Evolutionary conservation across 2,888 invertebrate species (phyloP).

Genomic region (Nebria brevicollis): DNA sequence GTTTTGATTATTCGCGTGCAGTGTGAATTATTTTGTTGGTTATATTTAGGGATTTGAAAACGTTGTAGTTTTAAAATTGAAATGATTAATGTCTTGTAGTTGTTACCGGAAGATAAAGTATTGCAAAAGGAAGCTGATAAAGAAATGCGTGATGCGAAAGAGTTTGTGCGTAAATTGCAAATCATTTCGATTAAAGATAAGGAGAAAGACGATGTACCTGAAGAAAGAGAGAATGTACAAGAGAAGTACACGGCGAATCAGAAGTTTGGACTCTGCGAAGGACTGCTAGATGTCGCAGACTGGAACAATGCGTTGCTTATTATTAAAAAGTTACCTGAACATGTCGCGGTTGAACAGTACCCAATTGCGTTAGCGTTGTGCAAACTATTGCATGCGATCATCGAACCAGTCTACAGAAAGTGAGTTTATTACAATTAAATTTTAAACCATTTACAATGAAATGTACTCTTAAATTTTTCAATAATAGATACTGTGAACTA

Average conservation of each 20-base stretch:
- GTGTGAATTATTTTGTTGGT: too few species aligned
- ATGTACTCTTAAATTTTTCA: conserved; percentile 25
- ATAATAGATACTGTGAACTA: conserved; percentile 76
- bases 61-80: too few species aligned
- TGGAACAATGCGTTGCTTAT: conserved; percentile 88
- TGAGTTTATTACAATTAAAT: conserved; percentile 59
- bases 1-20: neutral
- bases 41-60: too few species aligned
- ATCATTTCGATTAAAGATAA: conserved; percentile 84
- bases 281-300: conserved; percentile 86
- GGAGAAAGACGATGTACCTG: conserved; percentile 75
- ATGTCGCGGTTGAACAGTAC: conserved; percentile 79
- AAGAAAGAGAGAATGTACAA: conserved; percentile 75
- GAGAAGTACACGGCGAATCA: conserved; percentile 79
- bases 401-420: conserved; percentile 88
- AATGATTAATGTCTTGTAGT: conserved; percentile 61
- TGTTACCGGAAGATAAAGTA: conserved; percentile 85
- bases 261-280: conserved; percentile 92
- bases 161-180: conserved; percentile 87
- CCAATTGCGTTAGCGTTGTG: conserved; percentile 83
- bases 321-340: conserved; percentile 83
- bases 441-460: neutral
- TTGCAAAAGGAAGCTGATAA: conserved; percentile 85
- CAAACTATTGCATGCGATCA: conserved; percentile 80
- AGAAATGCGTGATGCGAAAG: conserved; percentile 83